Conservation (phyloP, 2,888 invertebrate genomes). For the Stenchaetothrips biformis region DNA sequence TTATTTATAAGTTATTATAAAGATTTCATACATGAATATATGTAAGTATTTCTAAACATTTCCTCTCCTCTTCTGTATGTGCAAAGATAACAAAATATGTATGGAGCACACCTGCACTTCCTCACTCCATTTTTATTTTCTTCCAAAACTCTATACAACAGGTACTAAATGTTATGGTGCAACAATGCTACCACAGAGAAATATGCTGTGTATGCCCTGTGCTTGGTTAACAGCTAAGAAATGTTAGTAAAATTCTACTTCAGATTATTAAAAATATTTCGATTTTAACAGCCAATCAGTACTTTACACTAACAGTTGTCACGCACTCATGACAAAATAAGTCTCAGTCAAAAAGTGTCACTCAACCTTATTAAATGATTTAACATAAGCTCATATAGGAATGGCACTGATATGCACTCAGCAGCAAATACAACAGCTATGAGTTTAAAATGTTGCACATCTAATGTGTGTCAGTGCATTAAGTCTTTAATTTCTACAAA, state of each 20-base stretch:
- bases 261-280: background rate
- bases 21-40: background rate
- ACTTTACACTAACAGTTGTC: too few species aligned
- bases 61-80: background rate
- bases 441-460: too few species aligned
- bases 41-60: background rate
- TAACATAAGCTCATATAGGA: too few species aligned
- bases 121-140: background rate
- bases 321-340: too few species aligned
- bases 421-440: too few species aligned
- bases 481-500: too few species aligned
- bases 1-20: background rate
- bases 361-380: too few species aligned
- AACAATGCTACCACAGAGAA: conserved; percentile 6
- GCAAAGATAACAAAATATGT: conserved; percentile 20
- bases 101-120: background rate
- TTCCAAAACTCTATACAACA: background rate
- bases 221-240: background rate
- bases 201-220: conserved; percentile 3
- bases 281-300: background rate
- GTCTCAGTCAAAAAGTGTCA: too few species aligned
- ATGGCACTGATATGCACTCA: too few species aligned
- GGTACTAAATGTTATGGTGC: conserved; percentile 13
- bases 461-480: too few species aligned
- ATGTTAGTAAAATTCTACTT: background rate